Percentiles rank a stretch among this genome's conserved stretches.
These are phyloP conservation scores for Sminthurinus aureus DNA, from an alignment of 2,888 invertebrate genomes.

Conservation along the genomic window DNA sequence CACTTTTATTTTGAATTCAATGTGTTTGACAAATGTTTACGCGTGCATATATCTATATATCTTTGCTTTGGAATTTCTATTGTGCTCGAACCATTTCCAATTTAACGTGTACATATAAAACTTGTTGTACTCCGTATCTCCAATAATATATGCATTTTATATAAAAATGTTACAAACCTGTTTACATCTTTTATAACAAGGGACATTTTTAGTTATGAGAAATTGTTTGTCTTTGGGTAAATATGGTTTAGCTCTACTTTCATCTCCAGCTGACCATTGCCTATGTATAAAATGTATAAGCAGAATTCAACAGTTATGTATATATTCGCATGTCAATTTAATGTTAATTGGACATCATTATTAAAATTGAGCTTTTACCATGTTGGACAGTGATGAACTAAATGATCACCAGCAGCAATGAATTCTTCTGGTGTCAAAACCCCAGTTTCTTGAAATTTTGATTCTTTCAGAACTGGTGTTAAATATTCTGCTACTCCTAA, in stretches of 20 bases:
- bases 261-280: slow-evolving; percentile 96
- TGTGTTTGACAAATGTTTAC: too few species aligned
- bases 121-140: too few species aligned
- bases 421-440: slow-evolving; percentile 99
- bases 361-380: too few species aligned
- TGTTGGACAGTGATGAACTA: slow-evolving; percentile 98
- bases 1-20: background rate
- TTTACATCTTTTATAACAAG: slow-evolving; percentile 94
- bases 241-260: slow-evolving; percentile 85
- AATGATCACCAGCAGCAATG: slow-evolving; percentile 96
- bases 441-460: slow-evolving; percentile 71
- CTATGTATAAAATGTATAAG: too few species aligned
- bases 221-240: slow-evolving; percentile 96
- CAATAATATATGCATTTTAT: background rate
- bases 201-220: slow-evolving; percentile 95
- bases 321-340: too few species aligned
- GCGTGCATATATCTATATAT: too few species aligned
- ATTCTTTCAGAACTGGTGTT: slow-evolving; percentile 94
- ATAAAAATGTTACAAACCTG: slow-evolving; percentile 67
- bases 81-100: background rate
- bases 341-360: too few species aligned
- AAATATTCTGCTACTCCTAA: slow-evolving; percentile 95
- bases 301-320: too few species aligned
- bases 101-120: too few species aligned
- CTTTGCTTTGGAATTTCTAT: background rate